A percentile compares a stretch with the other conserved stretches of the same genome.
phyloP scores from a whole-genome alignment of 2,113 vertebrate species.

The Chaetura pelagica region DNA sequence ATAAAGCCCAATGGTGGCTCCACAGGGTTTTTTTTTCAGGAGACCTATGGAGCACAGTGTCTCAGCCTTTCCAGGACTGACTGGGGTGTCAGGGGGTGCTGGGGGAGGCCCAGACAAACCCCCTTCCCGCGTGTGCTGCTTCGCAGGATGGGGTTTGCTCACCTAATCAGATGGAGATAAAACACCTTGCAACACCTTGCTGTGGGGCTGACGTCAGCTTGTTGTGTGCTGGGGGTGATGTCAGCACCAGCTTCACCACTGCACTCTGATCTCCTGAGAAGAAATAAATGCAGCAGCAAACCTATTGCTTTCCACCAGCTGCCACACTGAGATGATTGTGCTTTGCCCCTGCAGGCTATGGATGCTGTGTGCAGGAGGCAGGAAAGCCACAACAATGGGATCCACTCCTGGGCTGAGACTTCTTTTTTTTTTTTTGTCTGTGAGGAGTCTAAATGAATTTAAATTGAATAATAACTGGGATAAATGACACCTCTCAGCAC shows the following conservation, averaged over 20 bases:
- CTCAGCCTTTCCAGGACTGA: neutral
- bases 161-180: conserved; percentile 65
- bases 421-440: neutral
- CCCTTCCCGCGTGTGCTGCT: neutral
- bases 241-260: conserved; percentile 32
- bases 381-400: neutral
- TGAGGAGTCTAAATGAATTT: neutral
- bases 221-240: conserved; percentile 41
- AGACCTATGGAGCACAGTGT: neutral
- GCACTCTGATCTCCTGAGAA: neutral
- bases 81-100: fast-evolving
- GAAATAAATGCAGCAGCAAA: conserved; percentile 16
- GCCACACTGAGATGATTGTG: conserved; percentile 3
- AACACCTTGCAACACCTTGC: conserved; percentile 46
- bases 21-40: neutral
- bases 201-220: conserved; percentile 38
- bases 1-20: neutral
- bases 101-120: neutral
- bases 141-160: neutral
- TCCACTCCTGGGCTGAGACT: neutral
- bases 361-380: neutral
- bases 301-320: conserved; percentile 10
- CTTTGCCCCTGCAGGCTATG: neutral
- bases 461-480: neutral
- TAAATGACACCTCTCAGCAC: neutral